Evolutionary conservation across 2,113 vertebrate species (phyloP), one percentile per base, ranked within the genome.

Genomic region (Oreochromis niloticus): DNA sequence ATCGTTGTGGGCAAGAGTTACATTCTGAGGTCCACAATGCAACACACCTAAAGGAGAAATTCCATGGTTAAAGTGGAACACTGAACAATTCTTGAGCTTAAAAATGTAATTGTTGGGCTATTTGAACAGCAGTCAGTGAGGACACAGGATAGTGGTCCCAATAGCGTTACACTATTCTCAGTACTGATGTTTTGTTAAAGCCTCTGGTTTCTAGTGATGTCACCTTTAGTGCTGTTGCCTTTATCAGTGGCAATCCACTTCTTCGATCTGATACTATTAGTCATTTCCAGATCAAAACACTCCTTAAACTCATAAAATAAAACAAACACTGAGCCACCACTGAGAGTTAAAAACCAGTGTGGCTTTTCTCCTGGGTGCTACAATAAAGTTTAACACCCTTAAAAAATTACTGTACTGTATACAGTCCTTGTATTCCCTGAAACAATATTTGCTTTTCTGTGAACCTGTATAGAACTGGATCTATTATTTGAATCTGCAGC

Each of bases 21-120:
- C 56, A 55, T 87, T 82, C 82, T 86, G 86, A 43, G 95, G 92
- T 71, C 24, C 88, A 81, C 91, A 95, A 2, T 4, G 9, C 5
- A 48, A 27, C 11, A 85, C 36, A 78, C 36, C 90, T 93, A 82
- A 56, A 19, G 27, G 39, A 24, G 3, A 14, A 1, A 57, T 41
- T 61, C 30, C 16, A 17, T 52, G 5, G 2, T 36, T 17, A 12
- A 59, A 41, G 41, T 30, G 39, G 17, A 30, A 9, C 30, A 32
- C 8, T 34, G 13, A 61, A 34, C 14, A 34, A 61, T 9, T 34
- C 16, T 54, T 54, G 22, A 54, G 52, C 54, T 55, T 32, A 32
- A 59, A 59, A 4, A 32, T 7, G 8, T 17, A 4, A 32, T 61
- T 17, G 24, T 32, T 59, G 27, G 57, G 57, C 27, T 59, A 9